phyloP scores from a whole-genome alignment of 2,888 invertebrate species.

The Cephus pygmeus region DNA sequence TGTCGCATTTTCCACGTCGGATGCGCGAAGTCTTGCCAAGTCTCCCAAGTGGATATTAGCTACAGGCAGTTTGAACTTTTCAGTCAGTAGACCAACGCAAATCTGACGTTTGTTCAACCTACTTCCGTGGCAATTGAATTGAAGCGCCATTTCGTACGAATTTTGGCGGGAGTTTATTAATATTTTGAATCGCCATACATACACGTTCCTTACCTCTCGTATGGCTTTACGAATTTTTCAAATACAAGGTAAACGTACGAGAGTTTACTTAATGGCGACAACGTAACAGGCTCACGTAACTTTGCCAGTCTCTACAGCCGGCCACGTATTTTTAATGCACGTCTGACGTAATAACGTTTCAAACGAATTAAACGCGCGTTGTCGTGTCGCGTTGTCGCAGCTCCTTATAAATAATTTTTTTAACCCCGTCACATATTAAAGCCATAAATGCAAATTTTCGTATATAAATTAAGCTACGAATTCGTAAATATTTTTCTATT shows the following conservation, averaged over 20 bases:
- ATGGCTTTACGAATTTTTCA: conserved; percentile 48
- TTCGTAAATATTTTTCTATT: neutral
- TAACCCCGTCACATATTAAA: neutral
- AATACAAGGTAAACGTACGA: conserved; percentile 44
- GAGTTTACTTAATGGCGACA: conserved; percentile 5
- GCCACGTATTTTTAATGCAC: conserved; percentile 14
- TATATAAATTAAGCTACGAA: neutral
- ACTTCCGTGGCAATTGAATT: neutral
- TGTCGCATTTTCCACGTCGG: neutral
- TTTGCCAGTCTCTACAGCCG: conserved; percentile 4
- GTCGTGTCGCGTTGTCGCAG: neutral
- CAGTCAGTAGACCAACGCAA: neutral
- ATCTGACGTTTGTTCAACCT: neutral
- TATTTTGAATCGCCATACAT: neutral
- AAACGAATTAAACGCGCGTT: conserved; percentile 42
- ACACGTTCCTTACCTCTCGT: neutral
- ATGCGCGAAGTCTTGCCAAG: conserved; percentile 1
- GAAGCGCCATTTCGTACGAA: neutral
- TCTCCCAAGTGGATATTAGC: neutral
- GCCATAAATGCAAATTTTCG: neutral
- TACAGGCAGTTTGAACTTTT: neutral
- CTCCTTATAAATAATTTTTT: neutral
- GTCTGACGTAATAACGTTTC: conserved; percentile 40
- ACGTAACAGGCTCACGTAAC: conserved; percentile 36
- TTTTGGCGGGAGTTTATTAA: neutral